Conservation (phyloP, 2,888 invertebrate species). For the Melanophora roralis region DNA sequence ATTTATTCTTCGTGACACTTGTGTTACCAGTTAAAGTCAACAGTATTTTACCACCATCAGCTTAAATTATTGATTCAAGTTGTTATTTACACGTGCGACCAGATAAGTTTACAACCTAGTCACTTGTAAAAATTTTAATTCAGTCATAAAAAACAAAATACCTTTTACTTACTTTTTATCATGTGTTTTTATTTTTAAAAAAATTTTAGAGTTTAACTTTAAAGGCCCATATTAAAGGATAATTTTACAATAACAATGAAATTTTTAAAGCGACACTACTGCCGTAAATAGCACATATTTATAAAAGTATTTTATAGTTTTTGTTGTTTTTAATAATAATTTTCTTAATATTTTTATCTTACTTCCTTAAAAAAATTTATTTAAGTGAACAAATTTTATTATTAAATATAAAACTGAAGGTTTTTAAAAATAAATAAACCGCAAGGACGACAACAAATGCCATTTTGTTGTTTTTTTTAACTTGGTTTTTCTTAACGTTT, state of each 20-base stretch:
- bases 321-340: no score
- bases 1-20: background rate
- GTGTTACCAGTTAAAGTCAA: background rate
- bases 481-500: slow-evolving; percentile 15
- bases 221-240: slow-evolving; percentile 20
- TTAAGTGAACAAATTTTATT: no score
- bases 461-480: background rate
- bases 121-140: background rate
- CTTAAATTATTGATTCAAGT: slow-evolving; percentile 32
- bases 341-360: no score
- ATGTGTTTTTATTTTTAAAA: no score
- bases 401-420: no score
- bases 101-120: background rate
- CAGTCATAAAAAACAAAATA: background rate
- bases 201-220: slow-evolving; percentile 16
- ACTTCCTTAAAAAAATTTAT: no score
- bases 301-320: no score
- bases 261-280: no score
- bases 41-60: background rate
- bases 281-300: no score
- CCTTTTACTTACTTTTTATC: no score
- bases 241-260: slow-evolving; percentile 27
- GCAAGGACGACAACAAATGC: slow-evolving; percentile 16
- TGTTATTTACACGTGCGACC: slow-evolving; percentile 22
- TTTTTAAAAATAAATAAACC: no score